A percentile compares a stretch with the other conserved stretches of the same genome.
Conservation (phyloP, 2,888 invertebrate species). For the Loripinus fragilis region DNA sequence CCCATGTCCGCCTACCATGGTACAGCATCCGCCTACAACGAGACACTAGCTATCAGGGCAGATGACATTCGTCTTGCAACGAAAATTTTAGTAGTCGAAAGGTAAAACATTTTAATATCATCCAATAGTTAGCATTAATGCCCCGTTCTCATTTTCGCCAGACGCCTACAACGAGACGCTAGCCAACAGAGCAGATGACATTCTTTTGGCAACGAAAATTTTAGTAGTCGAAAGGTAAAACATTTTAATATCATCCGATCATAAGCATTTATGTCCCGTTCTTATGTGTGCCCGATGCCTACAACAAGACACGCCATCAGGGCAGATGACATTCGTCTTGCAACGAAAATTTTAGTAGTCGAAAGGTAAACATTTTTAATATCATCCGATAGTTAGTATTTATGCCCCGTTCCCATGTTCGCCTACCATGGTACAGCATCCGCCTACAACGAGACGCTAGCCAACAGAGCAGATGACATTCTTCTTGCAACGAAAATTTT, state of each 20-base stretch:
- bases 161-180: neutral
- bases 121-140: no score
- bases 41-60: neutral
- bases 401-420: neutral
- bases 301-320: neutral
- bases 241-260: no score
- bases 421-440: neutral
- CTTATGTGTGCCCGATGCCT: neutral
- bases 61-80: neutral
- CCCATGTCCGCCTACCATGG: slow-evolving; percentile 7
- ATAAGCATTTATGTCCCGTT: neutral
- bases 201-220: neutral
- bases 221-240: neutral
- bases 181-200: neutral
- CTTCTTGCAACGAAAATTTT: neutral
- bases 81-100: no score
- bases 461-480: neutral
- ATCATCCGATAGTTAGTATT: no score
- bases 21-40: neutral
- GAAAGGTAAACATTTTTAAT: no score
- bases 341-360: no score
- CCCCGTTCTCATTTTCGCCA: neutral
- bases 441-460: neutral
- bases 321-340: neutral
- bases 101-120: no score